Base-by-base conservation (phyloP, 2,888 invertebrate species). In the Parnassius mnemosyne region DNA sequence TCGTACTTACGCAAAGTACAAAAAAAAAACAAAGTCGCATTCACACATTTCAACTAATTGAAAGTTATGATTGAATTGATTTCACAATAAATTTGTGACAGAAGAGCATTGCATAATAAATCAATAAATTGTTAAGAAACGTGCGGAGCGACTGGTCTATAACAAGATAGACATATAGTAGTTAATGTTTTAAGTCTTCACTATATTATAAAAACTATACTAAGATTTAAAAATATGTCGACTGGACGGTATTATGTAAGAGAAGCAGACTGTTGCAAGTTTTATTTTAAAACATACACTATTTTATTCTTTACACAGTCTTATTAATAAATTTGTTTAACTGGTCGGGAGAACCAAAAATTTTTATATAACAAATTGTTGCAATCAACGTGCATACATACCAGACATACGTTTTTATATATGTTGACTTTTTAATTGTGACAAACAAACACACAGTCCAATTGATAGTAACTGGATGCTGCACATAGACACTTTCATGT, bases 201-300 rank as follows among this genome's bases (percentile, higher is more conserved):
- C 34, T 43, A 57, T 20, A 42, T 43, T 47, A 43, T 44, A 12
- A 43, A 51, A 20, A 25, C 20, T 34, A 53, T 13, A 43, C 10
- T 53, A 53, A 47, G 42, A n/a, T n/a, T 3, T 12, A 46, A 11
- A 12, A n/a, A 46, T 25, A 58, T 34, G 49, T 57, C 25, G 10
- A 57, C 50, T 57, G 62, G 57, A 62, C 62, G 62, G 62, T 58
- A 62, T 62, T 62, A 53, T 42, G 54, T 47, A 61, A 61, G 46
- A 53, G 34, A 34, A 34, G 34, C 46, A 49, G 52, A 43, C 44
- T 42, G 42, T 10, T 50, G 10, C 12, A 53, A 42, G 53, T 10
- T n/a, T 46, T 46, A n/a, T 12, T 34, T 34, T 34, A 34, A 34
- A 34, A 34, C 34, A 20, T 20, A 34, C 34, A 34, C 7, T 34